Evolutionary conservation across 1,140 invertebrate genomes (phyloP).

Genomic region (Yoshiicerus persimilis): DNA sequence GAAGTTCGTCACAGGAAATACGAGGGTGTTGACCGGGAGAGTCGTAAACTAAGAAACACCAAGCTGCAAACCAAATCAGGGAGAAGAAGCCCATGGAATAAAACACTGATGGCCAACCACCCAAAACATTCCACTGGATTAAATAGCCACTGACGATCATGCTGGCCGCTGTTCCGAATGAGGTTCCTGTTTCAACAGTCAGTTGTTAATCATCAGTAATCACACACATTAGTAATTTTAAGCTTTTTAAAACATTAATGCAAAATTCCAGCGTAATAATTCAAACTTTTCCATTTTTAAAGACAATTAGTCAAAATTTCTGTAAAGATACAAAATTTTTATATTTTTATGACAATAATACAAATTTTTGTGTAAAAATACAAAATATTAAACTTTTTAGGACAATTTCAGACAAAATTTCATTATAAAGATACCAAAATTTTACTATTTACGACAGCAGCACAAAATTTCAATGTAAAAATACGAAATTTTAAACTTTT

Average conservation of each 20-base stretch:
- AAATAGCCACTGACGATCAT: constrained; percentile 78
- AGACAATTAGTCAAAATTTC: too few relatives aligned
- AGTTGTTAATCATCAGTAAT: neutral
- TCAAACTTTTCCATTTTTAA: too few relatives aligned
- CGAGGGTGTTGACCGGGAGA: constrained; percentile 81
- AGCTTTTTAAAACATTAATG: too few relatives aligned
- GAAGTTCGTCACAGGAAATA: constrained; percentile 75
- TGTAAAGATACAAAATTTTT: too few relatives aligned
- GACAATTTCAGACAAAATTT: too few relatives aligned
- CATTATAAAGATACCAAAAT: too few relatives aligned
- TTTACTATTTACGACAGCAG: too few relatives aligned
- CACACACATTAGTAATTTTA: constrained; percentile 57
- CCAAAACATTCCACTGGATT: constrained; percentile 61
- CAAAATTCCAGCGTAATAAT: neutral
- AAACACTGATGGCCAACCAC: constrained; percentile 82
- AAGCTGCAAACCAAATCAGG: constrained; percentile 77
- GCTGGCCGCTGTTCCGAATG: constrained; percentile 77
- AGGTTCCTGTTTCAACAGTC: constrained; percentile 60
- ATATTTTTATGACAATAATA: too few relatives aligned
- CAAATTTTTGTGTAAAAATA: too few relatives aligned
- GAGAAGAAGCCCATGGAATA: constrained; percentile 73
- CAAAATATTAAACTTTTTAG: too few relatives aligned
- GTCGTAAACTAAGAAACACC: constrained; percentile 83
- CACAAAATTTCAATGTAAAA: too few relatives aligned
- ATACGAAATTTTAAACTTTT: too few relatives aligned